Evolutionary conservation across 2,888 invertebrate genomes (phyloP).

Genomic region (Trypoxylon attenuatum): DNA sequence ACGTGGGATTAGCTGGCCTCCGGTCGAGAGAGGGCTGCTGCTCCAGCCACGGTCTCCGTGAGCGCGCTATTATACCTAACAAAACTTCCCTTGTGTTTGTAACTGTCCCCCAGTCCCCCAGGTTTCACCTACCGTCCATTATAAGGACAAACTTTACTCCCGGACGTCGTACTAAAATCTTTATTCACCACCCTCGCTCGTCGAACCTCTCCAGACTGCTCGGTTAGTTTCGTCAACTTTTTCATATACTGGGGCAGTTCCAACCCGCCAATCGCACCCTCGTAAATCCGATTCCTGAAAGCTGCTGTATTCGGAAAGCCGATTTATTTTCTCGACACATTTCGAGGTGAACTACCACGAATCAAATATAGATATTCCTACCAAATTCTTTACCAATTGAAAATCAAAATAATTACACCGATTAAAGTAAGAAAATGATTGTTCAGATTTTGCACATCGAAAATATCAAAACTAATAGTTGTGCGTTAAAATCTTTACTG

Average conservation of each 20-base stretch:
- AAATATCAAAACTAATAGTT: too few species aligned
- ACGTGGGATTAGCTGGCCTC: constrained; percentile 68
- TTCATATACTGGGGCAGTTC: background rate
- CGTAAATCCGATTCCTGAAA: background rate
- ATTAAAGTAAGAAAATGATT: too few species aligned
- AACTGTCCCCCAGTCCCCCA: constrained; percentile 31
- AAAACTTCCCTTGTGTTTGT: constrained; percentile 44
- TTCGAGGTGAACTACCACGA: too few species aligned
- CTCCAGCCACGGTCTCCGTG: constrained; percentile 26
- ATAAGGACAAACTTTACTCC: constrained; percentile 17
- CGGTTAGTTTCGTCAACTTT: background rate
- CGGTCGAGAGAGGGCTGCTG: constrained; percentile 24
- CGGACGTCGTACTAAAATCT: background rate
- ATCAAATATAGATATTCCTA: too few species aligned
- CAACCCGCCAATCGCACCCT: background rate
- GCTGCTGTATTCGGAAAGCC: background rate
- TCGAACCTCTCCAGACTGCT: background rate
- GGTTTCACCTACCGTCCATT: constrained; percentile 34
- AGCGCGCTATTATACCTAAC: constrained; percentile 31
- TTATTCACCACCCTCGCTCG: background rate
- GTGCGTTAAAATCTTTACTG: too few species aligned
- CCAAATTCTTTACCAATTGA: too few species aligned
- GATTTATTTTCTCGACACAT: too few species aligned
- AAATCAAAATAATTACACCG: too few species aligned
- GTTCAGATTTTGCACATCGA: too few species aligned